A percentile compares a stretch with the other conserved stretches of the same genome.
Conservation (phyloP, 2,113 vertebrate species). For the Andinoacara biseriatus region DNA sequence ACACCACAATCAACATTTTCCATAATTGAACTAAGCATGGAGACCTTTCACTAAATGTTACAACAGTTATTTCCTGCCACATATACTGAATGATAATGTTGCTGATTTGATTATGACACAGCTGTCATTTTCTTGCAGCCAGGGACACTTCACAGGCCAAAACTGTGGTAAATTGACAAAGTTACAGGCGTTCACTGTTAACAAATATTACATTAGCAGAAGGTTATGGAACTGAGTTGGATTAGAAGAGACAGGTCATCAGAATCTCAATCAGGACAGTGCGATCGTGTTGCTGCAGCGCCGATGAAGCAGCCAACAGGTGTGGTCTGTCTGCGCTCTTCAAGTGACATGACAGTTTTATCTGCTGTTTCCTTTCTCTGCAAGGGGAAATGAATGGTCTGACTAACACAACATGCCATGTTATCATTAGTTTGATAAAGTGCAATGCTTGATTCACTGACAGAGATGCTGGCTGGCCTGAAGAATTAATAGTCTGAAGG, state of each 20-base stretch:
- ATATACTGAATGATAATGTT: slow-evolving; percentile 17
- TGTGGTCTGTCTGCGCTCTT: slow-evolving; percentile 19
- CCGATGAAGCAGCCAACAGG: slow-evolving; percentile 38
- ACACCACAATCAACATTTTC: slow-evolving; percentile 24
- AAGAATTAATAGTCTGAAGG: background rate
- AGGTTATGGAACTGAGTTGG: slow-evolving; percentile 18
- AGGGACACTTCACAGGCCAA: slow-evolving; percentile 13
- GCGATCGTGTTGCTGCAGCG: slow-evolving; percentile 11
- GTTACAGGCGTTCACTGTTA: slow-evolving; percentile 24
- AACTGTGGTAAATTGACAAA: slow-evolving; percentile 40
- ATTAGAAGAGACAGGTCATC: slow-evolving; percentile 65
- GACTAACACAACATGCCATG: slow-evolving; percentile 44
- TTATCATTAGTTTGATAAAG: slow-evolving; percentile 61
- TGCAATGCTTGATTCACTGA: slow-evolving; percentile 39
- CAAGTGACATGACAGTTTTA: slow-evolving; percentile 51
- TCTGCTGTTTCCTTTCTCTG: slow-evolving; percentile 38
- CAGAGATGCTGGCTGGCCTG: background rate
- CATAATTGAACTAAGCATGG: slow-evolving; percentile 9
- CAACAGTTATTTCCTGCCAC: slow-evolving; percentile 9
- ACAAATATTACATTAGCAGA: slow-evolving; percentile 38
- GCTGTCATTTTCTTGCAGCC: slow-evolving; percentile 27
- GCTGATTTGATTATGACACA: slow-evolving; percentile 41
- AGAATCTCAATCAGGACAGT: slow-evolving; percentile 42
- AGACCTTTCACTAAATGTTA: slow-evolving; percentile 54
- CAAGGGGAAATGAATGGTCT: slow-evolving; percentile 42